Conservation (phyloP, 2,113 vertebrate genomes). For the Nannospalax galili region DNA sequence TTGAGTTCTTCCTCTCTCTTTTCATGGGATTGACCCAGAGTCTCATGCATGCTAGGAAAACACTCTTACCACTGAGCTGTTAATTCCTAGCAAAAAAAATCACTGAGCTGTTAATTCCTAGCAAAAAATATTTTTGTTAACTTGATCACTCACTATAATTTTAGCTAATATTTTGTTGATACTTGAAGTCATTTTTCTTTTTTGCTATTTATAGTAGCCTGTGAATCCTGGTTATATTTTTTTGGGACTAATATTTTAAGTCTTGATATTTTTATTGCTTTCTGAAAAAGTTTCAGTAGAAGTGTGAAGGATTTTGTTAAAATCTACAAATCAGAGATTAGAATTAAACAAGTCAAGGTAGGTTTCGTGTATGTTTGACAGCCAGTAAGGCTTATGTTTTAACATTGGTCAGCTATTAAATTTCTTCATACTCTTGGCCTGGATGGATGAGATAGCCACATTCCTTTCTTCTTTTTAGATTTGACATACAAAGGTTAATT, state of each 20-base stretch:
- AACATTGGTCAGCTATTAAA: not conserved
- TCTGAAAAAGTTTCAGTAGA: not conserved
- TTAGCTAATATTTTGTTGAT: not conserved
- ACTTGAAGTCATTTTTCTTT: not conserved
- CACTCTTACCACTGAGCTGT: too few species aligned
- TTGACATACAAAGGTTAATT: not conserved
- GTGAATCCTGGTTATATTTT: not conserved
- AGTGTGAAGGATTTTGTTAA: not conserved
- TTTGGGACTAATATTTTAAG: not conserved
- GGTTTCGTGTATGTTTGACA: not conserved
- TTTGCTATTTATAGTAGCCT: slow-evolving; percentile 28
- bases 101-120: not conserved
- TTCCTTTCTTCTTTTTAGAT: slow-evolving; percentile 7
- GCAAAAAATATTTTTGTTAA: not conserved
- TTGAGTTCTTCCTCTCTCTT: too few species aligned
- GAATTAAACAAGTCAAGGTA: not conserved
- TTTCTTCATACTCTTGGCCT: not conserved
- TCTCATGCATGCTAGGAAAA: too few species aligned
- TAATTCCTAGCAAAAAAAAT: too few species aligned
- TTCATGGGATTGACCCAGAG: not conserved
- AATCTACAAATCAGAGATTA: too few species aligned
- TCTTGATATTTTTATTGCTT: not conserved
- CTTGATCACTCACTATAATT: not conserved
- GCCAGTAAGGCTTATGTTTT: not conserved
- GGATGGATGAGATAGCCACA: not conserved